These are phyloP conservation scores for Porphyrio hochstetteri DNA, from an alignment of 2,113 vertebrate species.

Conservation along the genomic window DNA sequence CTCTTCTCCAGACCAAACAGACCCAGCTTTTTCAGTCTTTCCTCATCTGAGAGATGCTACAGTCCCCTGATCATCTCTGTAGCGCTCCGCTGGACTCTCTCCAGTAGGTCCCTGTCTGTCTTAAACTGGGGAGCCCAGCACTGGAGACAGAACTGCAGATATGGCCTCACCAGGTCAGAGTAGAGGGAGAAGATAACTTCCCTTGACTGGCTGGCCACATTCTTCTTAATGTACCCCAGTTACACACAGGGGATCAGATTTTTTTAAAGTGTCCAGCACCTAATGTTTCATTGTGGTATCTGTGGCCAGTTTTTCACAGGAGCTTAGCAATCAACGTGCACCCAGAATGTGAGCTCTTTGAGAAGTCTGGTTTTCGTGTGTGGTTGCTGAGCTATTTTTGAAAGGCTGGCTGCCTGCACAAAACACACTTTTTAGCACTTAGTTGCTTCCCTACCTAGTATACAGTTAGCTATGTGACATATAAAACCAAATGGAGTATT, in stretches of 20 bases:
- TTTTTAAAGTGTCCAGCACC: neutral
- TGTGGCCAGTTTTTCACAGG: slow-evolving; percentile 35
- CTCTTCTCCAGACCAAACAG: too few relatives aligned
- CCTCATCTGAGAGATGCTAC: too few relatives aligned
- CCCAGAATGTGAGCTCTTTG: slow-evolving; percentile 16
- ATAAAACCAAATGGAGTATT: neutral
- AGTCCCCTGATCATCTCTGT: too few relatives aligned
- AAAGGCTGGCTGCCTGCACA: neutral
- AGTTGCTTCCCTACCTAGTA: neutral
- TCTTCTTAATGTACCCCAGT: neutral
- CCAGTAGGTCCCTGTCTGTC: too few relatives aligned
- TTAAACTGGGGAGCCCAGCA: too few relatives aligned
- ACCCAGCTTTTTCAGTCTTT: too few relatives aligned
- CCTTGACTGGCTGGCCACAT: too few relatives aligned
- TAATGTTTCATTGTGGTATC: neutral
- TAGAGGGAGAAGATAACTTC: too few relatives aligned
- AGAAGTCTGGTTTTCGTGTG: slow-evolving; percentile 22
- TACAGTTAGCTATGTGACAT: neutral
- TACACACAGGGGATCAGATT: neutral
- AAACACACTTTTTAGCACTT: neutral
- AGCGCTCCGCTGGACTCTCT: too few relatives aligned
- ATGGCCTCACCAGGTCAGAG: too few relatives aligned
- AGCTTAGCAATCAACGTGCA: neutral
- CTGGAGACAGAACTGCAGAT: too few relatives aligned
- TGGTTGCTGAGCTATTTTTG: slow-evolving; percentile 38